These are phyloP conservation scores for Pleuronectes platessa DNA, from an alignment of 2,113 vertebrate genomes.

Conservation along the genomic window DNA sequence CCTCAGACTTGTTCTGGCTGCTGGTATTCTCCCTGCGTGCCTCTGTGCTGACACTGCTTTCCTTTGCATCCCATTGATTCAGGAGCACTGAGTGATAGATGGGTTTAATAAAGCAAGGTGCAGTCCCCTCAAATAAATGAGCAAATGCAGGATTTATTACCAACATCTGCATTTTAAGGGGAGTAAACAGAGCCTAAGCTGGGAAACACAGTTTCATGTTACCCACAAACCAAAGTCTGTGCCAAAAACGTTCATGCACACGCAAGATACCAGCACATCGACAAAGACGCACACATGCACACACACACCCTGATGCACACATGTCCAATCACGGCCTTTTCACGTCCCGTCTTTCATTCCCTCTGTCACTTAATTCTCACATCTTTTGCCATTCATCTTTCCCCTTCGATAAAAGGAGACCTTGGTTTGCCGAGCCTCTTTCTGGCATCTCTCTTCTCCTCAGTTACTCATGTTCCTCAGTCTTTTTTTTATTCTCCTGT, in stretches of 20 bases:
- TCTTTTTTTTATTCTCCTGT: slow-evolving; percentile 33
- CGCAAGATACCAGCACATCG: slow-evolving; percentile 3
- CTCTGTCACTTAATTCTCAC: slow-evolving; percentile 43
- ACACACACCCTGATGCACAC: background rate
- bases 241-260: slow-evolving; percentile 20
- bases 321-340: slow-evolving; percentile 36
- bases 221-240: slow-evolving; percentile 33
- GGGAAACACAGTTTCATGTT: slow-evolving; percentile 59
- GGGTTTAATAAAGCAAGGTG: slow-evolving; percentile 84
- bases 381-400: slow-evolving; percentile 51
- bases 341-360: slow-evolving; percentile 31
- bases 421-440: slow-evolving; percentile 29
- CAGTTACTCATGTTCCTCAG: slow-evolving; percentile 17
- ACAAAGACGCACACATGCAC: background rate
- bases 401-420: slow-evolving; percentile 54
- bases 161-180: slow-evolving; percentile 80
- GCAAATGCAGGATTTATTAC: slow-evolving; percentile 80
- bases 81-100: slow-evolving; percentile 80
- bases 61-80: slow-evolving; percentile 81
- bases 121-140: slow-evolving; percentile 82
- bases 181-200: slow-evolving; percentile 64
- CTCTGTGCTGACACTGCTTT: slow-evolving; percentile 75
- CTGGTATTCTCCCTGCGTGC: slow-evolving; percentile 68
- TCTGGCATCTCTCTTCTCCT: slow-evolving; percentile 29
- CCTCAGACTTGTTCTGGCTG: slow-evolving; percentile 46